phyloP scores from a whole-genome alignment of 1,140 invertebrate genomes.

The Andricus grossulariae region DNA sequence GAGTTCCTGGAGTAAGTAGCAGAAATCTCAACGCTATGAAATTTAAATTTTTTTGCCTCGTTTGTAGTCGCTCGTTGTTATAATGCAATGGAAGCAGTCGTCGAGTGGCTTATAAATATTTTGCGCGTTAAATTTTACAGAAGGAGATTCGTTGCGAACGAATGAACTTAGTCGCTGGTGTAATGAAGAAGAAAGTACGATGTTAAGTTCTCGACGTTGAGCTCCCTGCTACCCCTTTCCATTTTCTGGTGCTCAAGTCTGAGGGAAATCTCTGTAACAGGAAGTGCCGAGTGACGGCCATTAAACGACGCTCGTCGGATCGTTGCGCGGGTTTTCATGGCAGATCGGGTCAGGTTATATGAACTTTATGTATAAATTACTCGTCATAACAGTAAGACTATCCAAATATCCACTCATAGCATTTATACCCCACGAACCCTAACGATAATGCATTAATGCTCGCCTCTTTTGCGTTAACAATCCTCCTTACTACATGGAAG shows the following conservation, averaged over 20 bases:
- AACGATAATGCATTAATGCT: not conserved
- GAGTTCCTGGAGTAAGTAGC: not conserved
- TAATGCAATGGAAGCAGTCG: slow-evolving; percentile 17
- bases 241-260: not conserved
- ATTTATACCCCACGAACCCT: not conserved
- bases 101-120: slow-evolving; percentile 31
- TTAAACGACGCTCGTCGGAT: slow-evolving; percentile 24
- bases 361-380: slow-evolving; percentile 30
- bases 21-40: slow-evolving; percentile 18
- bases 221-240: not conserved
- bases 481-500: not conserved
- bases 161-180: slow-evolving; percentile 29
- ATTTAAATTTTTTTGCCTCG: slow-evolving; percentile 17
- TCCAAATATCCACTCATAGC: slow-evolving; percentile 14
- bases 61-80: slow-evolving; percentile 14
- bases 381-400: slow-evolving; percentile 26
- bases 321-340: slow-evolving; percentile 22
- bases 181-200: slow-evolving; percentile 23
- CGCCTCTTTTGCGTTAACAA: slow-evolving; percentile 12
- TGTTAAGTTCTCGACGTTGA: slow-evolving; percentile 28
- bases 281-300: slow-evolving; percentile 28
- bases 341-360: slow-evolving; percentile 23
- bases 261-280: slow-evolving; percentile 10
- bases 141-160: slow-evolving; percentile 17
- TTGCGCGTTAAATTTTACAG: slow-evolving; percentile 26